Evolutionary conservation across 23 tunicate species (phyloP).

Genomic region (Halocynthia roretzi): DNA sequence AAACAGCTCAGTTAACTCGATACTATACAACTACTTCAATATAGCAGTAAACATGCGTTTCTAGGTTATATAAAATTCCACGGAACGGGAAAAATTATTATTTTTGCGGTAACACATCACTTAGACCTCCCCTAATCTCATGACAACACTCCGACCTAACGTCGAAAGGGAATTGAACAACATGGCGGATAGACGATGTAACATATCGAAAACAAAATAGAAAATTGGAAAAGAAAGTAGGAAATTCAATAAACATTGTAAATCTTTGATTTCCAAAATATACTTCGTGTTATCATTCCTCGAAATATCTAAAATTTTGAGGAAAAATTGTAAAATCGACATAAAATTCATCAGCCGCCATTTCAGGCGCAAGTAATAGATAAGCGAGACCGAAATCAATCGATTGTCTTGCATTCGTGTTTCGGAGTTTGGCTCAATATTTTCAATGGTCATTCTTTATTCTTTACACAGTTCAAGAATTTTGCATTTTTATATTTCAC

Average conservation of each 20-base stretch:
- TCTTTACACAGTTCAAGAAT: too few relatives aligned
- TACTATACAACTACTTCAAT: neutral
- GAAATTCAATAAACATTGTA: neutral
- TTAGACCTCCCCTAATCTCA: neutral
- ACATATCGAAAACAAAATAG: too few relatives aligned
- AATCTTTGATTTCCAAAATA: neutral
- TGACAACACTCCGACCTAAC: neutral
- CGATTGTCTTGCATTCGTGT: neutral
- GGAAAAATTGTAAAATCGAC: neutral
- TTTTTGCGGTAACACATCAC: neutral
- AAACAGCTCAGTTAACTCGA: too few relatives aligned
- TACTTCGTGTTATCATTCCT: neutral
- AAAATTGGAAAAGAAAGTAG: too few relatives aligned
- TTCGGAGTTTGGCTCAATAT: too few relatives aligned
- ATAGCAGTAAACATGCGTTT: neutral
- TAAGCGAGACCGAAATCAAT: neutral
- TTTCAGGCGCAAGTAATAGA: conserved; percentile 7
- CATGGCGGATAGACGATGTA: too few relatives aligned
- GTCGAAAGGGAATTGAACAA: too few relatives aligned
- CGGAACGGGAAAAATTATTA: neutral
- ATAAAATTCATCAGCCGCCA: neutral
- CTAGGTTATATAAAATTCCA: neutral
- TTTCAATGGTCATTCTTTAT: too few relatives aligned
- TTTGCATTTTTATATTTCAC: too few relatives aligned
- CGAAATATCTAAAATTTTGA: neutral